Base-by-base conservation (phyloP, 2,113 vertebrate genomes). In the Ibidorhyncha struthersii region DNA sequence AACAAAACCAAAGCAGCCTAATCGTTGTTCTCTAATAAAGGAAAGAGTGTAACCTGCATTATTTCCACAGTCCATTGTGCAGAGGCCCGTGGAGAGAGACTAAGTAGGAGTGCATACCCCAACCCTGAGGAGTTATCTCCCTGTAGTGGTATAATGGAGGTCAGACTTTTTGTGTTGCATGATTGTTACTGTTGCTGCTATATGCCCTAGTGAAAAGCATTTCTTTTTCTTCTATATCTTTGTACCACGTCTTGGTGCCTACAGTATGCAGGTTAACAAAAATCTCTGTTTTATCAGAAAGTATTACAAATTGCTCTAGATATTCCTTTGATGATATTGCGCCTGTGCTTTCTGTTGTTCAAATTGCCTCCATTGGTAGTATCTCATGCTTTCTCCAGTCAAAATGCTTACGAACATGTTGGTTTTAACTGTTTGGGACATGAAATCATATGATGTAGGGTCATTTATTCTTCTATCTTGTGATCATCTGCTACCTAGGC, bases 401-500 rank as follows among this genome's bases (percentile, higher is more conserved):
- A 62, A 62, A 71, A 47, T 2, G 3, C 29, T 71, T 80, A 55
- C 32, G 74, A 80, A 56, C 43, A 9, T 32, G n/a, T 84, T 71
- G 50, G 41, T 62, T 92, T 90, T 80, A 69, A 73, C 30, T 74
- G 41, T 82, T 91, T 83, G 32, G 26, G 53, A 79, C 34, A 32
- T 5, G 8, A 78, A 78, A n/a, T 55, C 36, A 16, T 72, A 40
- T 27, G 86, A 93, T 76, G 29, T 78, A 65, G 49, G 56, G 61
- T 85, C 70, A 79, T 8, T 96, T 94, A 63, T 78, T 95, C 65
- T 83, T 70, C 50, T 79, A 3, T 74, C 59, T 91, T 85, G 65
- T 87, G 70, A 85, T 96, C 43, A 82, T 85, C 81, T 96, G 82
- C 87, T 89, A 94, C 93, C 91, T 97, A 95, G 84, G 15, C 19